A percentile compares a stretch with the other conserved stretches of the same genome.
These are phyloP conservation scores for Eupsilia transversa DNA, from an alignment of 2,888 invertebrate species.

Conservation along the genomic window DNA sequence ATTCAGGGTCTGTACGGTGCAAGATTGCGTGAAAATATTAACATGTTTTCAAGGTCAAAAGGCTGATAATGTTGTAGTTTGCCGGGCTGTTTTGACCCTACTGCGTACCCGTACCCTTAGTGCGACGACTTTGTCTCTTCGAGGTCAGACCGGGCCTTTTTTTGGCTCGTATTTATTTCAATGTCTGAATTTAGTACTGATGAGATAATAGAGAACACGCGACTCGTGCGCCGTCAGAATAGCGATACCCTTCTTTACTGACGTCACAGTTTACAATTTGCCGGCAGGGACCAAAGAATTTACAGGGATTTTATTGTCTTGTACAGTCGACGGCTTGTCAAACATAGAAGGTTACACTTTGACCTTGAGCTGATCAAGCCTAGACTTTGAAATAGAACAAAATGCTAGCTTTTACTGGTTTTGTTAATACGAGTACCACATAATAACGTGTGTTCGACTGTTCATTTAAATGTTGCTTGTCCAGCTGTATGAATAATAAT, in stretches of 20 bases:
- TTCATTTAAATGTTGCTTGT: background rate
- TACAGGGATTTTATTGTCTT: background rate
- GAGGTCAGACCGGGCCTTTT: slow-evolving; percentile 35
- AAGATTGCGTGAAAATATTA: slow-evolving; percentile 56
- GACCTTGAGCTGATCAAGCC: background rate
- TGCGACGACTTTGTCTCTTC: slow-evolving; percentile 25
- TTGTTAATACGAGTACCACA: no score
- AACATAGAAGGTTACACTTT: no score
- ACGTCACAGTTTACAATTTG: background rate
- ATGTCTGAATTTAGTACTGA: slow-evolving; percentile 46
- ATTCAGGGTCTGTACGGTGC: slow-evolving; percentile 32
- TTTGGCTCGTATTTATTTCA: slow-evolving; percentile 48
- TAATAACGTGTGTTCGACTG: no score
- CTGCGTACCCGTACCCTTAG: slow-evolving; percentile 13
- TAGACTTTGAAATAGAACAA: background rate
- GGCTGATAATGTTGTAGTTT: slow-evolving; percentile 36
- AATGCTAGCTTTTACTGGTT: background rate
- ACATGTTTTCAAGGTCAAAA: slow-evolving; percentile 52
- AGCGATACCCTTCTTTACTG: slow-evolving; percentile 6
- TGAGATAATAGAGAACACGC: slow-evolving; percentile 30
- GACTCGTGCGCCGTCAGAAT: background rate
- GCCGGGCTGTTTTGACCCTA: slow-evolving; percentile 32
- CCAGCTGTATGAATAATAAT: background rate
- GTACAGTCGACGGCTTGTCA: background rate
- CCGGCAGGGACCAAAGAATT: background rate